Percentiles rank a stretch among this genome's conserved stretches.
Conservation (phyloP, 2,888 invertebrate species). For the Limenitis camilla region DNA sequence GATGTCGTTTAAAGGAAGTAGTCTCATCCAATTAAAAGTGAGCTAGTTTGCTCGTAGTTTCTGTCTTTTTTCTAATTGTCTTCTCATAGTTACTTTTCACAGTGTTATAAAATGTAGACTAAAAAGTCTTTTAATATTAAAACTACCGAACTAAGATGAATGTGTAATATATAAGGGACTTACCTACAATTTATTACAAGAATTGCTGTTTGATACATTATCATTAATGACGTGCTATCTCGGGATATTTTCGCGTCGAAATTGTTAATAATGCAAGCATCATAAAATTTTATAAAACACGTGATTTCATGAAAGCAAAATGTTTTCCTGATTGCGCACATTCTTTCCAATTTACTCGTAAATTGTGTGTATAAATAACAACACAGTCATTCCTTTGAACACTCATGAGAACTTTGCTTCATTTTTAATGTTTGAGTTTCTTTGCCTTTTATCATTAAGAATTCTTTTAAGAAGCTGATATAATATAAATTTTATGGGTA, state of each 20-base stretch:
- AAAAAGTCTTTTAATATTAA: neutral
- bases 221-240: no score
- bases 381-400: neutral
- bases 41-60: slow-evolving; percentile 65
- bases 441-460: neutral
- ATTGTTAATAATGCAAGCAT: no score
- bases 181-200: no score
- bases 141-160: neutral
- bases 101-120: slow-evolving; percentile 5
- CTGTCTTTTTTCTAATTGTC: slow-evolving; percentile 67
- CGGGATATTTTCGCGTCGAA: no score
- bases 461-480: neutral
- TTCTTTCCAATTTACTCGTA: neutral
- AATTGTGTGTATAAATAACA: neutral
- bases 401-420: neutral
- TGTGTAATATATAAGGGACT: neutral
- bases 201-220: no score
- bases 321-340: neutral
- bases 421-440: neutral
- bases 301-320: neutral
- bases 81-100: slow-evolving; percentile 43
- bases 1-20: slow-evolving; percentile 67
- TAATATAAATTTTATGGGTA: neutral
- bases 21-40: slow-evolving; percentile 72
- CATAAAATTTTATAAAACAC: no score